Evolutionary conservation across 2,797 vertebrate genomes (phyloP).

Genomic region (Sardinella longiceps): DNA sequence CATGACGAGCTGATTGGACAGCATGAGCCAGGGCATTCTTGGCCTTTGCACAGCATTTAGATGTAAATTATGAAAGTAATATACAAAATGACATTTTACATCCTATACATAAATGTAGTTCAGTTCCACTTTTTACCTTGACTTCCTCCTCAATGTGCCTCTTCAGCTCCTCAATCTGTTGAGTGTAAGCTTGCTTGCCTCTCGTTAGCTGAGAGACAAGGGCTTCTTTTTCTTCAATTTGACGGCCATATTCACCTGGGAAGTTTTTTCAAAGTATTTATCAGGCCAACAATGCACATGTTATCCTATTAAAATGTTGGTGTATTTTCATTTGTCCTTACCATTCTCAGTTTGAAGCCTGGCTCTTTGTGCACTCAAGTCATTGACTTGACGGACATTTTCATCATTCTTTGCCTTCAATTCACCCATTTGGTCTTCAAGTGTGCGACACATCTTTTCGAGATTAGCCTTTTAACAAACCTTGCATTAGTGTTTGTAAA

Average conservation of each 20-base stretch:
- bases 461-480: constrained; percentile 75
- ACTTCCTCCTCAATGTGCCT: constrained; percentile 61
- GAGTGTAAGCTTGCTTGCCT: background rate
- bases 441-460: constrained; percentile 81
- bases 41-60: no score
- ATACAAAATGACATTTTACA: no score
- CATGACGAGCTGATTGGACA: no score
- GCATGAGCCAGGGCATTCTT: constrained; percentile 82
- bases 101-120: background rate
- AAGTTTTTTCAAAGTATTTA: no score
- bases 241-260: constrained; percentile 80
- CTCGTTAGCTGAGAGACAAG: constrained; percentile 85
- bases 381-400: constrained; percentile 79
- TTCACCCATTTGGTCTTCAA: constrained; percentile 86
- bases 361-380: constrained; percentile 77
- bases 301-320: no score
- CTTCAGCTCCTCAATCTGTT: constrained; percentile 20
- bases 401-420: constrained; percentile 84
- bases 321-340: constrained; percentile 48
- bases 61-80: no score
- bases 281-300: no score
- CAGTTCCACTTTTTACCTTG: constrained; percentile 53
- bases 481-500: no score
- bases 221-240: constrained; percentile 81
- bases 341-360: constrained; percentile 84